Evolutionary conservation across 2,797 vertebrate genomes (phyloP), one percentile per base, ranked within the genome.

Genomic region (Microctenopoma steveboyesi): DNA sequence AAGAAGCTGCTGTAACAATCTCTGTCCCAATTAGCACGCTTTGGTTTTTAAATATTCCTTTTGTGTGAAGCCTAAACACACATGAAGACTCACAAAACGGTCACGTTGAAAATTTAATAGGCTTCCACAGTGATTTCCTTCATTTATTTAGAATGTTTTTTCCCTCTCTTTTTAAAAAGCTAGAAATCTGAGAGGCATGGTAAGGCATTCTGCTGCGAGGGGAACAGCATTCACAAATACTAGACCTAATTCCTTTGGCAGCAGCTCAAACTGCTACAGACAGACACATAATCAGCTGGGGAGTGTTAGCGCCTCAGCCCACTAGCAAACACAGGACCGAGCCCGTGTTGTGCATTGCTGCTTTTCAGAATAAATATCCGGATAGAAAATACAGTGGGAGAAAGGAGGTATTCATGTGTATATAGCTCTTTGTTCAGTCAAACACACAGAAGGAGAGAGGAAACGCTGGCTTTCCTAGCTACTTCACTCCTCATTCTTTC

Each of bases 191-290:
- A 92, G 89, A 82, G 86, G 88, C 86, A 85, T 86, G 82, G 86
- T 50, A 67, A 87, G 87, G 84, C 83, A 82, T 92, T 92, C 85
- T 87, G 90, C 88, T 93, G 91, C 74, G 87, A 90, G 85, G 88
- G 88, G 84, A 91, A 84, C 91, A 86, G 85, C 90, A 85, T 92
- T 93, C 91, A 92, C 91, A 91, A 92, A 92, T 85, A 86, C 91
- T 84, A 92, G 89, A 89, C 91, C 88, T 94, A 94, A 95, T 93
- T 95, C 92, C 93, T 94, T 92, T 94, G 93, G 93, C 91, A 88
- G 91, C 90, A 88, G 90, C 91, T 93, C 93, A 94, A 92, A 94
- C 91, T 91, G 90, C 91, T 90, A 92, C 91, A 93, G 90, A 93
- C 93, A 94, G 92, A 92, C 88, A 93, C 87, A 94, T 93, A 94